Evolutionary conservation across 2,888 invertebrate species (phyloP), one percentile per base, ranked within the genome.

Genomic region (Platerodrilus igneus): DNA sequence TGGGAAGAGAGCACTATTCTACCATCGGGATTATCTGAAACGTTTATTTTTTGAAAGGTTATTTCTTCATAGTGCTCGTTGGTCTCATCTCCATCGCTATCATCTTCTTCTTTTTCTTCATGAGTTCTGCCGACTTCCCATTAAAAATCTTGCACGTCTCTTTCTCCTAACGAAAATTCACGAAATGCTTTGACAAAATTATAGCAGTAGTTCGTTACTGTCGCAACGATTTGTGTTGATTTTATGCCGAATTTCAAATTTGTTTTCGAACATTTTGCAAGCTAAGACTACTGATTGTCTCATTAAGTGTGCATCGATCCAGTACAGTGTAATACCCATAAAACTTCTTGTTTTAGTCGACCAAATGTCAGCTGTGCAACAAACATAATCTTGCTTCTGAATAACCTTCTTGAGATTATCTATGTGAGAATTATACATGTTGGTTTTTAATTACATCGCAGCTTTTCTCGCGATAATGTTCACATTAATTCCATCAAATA

Each of bases 311-410:
- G 5, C 9, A n/a, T 22, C 22, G 5, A 22, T n/a, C 5, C 9
- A 22, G n/a, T 22, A 4, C 9, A 22, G n/a, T 22, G 30, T 30
- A 2, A 30, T 19, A 16, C 17, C 16, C 30, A 30, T 30, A 10
- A 30, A 30, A 30, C 17, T 30, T 16, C 17, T 16, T 30, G 10
- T 30, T 16, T 30, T 30, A 3, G 19, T 4, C 4, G 30, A 30
- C 30, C 19, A 30, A 4, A 30, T 30, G 18, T 30, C 30, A 30
- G 30, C 30, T 2, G 30, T 30, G 13, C 8, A 10, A 8, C 30
- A 30, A 7, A 30, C 30, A 19, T 18, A 30, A 3, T 18, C 16
- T 9, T 3, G 4, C 5, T 5, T 30, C 3, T 30, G 3, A 9
- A 30, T 9, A 3, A 18, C 2, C 10, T 3, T 3, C 7, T 6